phyloP scores from a whole-genome alignment of 2,113 vertebrate species.

The Pollimyrus isidori region DNA sequence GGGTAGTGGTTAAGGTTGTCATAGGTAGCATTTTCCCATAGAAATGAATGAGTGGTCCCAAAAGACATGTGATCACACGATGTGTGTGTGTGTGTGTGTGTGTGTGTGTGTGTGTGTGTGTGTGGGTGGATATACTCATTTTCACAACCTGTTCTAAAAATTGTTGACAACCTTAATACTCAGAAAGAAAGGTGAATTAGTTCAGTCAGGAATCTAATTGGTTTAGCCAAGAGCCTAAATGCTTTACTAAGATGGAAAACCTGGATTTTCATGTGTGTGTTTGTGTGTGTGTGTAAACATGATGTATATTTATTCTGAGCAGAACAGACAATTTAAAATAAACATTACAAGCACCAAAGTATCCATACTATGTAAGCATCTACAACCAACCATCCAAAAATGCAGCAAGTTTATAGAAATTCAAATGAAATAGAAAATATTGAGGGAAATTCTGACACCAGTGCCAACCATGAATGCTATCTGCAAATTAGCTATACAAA shows the following conservation, averaged over 20 bases:
- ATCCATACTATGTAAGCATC: background rate
- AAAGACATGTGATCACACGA: too few species aligned
- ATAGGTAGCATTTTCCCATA: too few species aligned
- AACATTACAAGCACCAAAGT: background rate
- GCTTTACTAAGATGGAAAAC: too few species aligned
- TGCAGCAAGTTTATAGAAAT: constrained; percentile 6
- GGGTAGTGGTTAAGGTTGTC: too few species aligned
- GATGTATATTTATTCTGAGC: background rate
- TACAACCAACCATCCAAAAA: background rate
- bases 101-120: background rate
- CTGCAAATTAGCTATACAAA: background rate
- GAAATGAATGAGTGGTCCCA: too few species aligned
- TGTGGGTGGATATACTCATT: background rate
- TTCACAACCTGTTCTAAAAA: background rate
- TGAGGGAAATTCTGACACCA: background rate
- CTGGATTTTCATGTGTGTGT: too few species aligned
- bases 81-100: too few species aligned
- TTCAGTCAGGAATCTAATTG: constrained; percentile 1
- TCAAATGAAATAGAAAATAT: background rate
- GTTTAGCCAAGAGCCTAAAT: background rate
- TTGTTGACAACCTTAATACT: background rate
- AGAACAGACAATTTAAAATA: background rate
- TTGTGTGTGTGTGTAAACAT: background rate
- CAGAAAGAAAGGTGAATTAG: background rate
- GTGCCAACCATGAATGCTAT: background rate